Evolutionary conservation across 92 coral and sea anemone species (phyloP).

Genomic region (Meandrina meandrites): DNA sequence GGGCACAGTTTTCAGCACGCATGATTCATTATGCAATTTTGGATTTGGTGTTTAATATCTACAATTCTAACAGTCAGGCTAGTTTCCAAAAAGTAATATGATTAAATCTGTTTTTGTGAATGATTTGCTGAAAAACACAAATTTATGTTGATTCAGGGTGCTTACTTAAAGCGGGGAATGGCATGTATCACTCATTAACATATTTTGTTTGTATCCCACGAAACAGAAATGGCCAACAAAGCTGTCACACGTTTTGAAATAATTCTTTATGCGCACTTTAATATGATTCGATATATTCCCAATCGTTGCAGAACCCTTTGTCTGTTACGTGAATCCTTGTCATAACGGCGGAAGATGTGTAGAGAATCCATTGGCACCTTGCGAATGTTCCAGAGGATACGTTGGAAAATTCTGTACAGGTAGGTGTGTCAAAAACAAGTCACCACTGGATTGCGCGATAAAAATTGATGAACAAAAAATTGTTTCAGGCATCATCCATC

Average conservation of each 20-base stretch:
- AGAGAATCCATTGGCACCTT: conserved; percentile 59
- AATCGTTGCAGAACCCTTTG: background rate
- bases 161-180: too few relatives aligned
- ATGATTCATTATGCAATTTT: too few relatives aligned
- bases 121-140: too few relatives aligned
- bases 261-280: background rate
- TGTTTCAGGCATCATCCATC: background rate
- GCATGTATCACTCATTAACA: background rate
- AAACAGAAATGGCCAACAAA: background rate
- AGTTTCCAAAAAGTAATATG: too few relatives aligned
- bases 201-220: background rate
- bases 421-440: conserved; percentile 1
- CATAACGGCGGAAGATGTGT: conserved; percentile 84
- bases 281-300: background rate
- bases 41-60: too few relatives aligned
- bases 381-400: conserved; percentile 52
- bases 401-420: conserved; percentile 59
- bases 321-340: conserved; percentile 76
- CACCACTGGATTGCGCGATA: background rate
- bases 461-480: background rate
- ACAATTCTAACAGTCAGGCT: too few relatives aligned
- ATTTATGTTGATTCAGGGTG: too few relatives aligned
- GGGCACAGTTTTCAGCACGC: too few relatives aligned
- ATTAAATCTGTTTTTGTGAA: too few relatives aligned
- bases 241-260: background rate